Percentiles rank a stretch among this genome's conserved stretches.
These are phyloP conservation scores for Aphidius ervi DNA, from an alignment of 1,140 invertebrate genomes.

Conservation along the genomic window DNA sequence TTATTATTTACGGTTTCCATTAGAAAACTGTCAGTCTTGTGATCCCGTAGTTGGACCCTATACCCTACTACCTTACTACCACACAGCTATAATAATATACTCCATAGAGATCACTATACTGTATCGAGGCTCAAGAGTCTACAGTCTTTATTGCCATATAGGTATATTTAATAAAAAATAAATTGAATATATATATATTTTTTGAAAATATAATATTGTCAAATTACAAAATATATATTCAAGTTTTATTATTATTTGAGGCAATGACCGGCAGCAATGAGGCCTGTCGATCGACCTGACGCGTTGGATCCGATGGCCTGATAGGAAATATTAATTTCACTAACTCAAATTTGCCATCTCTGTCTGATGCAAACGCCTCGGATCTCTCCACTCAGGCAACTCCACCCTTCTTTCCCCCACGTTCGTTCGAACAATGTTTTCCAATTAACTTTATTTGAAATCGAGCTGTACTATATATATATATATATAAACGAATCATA, in stretches of 20 bases:
- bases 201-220: background rate
- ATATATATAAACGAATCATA: constrained; percentile 18
- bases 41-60: constrained; percentile 38
- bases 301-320: constrained; percentile 32
- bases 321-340: constrained; percentile 43
- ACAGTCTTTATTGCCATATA: background rate
- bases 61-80: too few relatives aligned
- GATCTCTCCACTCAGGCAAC: constrained; percentile 6
- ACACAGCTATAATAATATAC: too few relatives aligned
- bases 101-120: too few relatives aligned
- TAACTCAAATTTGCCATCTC: constrained; percentile 28
- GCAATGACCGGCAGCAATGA: constrained; percentile 14
- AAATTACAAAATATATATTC: constrained; percentile 9
- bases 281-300: constrained; percentile 28
- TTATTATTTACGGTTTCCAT: constrained; percentile 52
- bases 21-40: constrained; percentile 51
- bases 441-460: constrained; percentile 52
- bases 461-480: constrained; percentile 29
- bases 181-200: background rate
- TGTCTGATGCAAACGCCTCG: constrained; percentile 20
- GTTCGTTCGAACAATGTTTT: constrained; percentile 41
- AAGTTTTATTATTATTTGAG: constrained; percentile 12
- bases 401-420: constrained; percentile 16
- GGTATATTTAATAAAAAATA: background rate
- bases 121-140: too few relatives aligned